Evolutionary conservation across 2,113 vertebrate genomes (phyloP).

Genomic region (Sphaerodactylus townsendi): DNA sequence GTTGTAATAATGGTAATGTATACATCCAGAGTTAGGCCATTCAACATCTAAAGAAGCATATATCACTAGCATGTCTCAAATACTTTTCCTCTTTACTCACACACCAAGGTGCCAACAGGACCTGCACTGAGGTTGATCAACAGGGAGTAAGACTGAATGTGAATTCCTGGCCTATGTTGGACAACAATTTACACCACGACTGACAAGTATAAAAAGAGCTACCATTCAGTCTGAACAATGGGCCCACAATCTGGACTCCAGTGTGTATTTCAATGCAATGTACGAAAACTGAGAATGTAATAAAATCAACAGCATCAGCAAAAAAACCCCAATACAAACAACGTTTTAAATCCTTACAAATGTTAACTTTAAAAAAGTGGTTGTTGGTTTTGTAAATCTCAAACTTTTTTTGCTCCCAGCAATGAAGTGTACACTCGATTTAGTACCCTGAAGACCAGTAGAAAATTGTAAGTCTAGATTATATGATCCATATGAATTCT

Average conservation of each 20-base stretch:
- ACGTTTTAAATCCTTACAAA: background rate
- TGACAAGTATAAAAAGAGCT: constrained; percentile 6
- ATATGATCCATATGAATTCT: constrained; percentile 8
- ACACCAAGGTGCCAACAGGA: background rate
- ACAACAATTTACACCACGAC: background rate
- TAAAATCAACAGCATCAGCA: background rate
- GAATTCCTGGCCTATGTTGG: constrained; percentile 24
- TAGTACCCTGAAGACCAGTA: background rate
- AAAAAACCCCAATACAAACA: background rate
- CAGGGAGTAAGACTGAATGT: constrained; percentile 25
- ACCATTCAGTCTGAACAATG: constrained; percentile 22
- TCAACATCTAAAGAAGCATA: background rate
- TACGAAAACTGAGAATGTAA: background rate
- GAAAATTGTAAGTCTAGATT: background rate
- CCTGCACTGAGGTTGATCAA: background rate
- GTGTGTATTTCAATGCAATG: constrained; percentile 2
- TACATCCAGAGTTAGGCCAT: constrained; percentile 41
- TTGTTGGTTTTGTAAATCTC: background rate
- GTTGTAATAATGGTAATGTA: constrained; percentile 41
- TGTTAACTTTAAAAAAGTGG: background rate
- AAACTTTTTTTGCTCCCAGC: background rate
- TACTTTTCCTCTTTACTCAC: background rate
- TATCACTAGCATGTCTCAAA: background rate
- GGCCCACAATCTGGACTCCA: background rate
- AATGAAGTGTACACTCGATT: background rate